Conservation (phyloP, 2,888 invertebrate genomes). For the Idaea aversata region DNA sequence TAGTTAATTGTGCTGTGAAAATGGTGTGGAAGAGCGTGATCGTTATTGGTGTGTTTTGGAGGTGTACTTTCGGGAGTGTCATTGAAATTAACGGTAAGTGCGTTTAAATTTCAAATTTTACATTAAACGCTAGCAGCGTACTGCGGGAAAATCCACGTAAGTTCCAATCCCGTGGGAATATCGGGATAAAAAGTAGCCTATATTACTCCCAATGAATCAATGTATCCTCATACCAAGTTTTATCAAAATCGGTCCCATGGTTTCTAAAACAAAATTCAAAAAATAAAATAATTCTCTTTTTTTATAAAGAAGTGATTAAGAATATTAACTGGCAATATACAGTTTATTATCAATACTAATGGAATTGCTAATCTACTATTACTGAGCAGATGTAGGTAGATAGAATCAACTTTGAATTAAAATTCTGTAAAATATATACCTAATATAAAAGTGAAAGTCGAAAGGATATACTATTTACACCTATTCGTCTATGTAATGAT, state of each 20-base stretch:
- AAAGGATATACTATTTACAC: not conserved
- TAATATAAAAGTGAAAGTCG: not conserved
- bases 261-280: not conserved
- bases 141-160: not conserved
- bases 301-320: not conserved
- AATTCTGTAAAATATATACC: too few species aligned
- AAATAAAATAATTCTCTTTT: not conserved
- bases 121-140: too few species aligned
- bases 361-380: too few species aligned
- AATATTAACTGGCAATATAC: too few species aligned
- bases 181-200: too few species aligned
- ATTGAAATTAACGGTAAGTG: conserved; percentile 42
- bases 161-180: not conserved
- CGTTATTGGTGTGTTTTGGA: conserved; percentile 27
- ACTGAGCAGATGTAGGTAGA: too few species aligned
- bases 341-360: too few species aligned
- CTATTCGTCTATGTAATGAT: too few species aligned
- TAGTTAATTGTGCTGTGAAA: not conserved
- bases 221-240: too few species aligned
- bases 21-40: conserved; percentile 28
- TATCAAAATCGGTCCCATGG: not conserved
- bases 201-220: too few species aligned
- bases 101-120: not conserved
- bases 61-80: conserved; percentile 29
- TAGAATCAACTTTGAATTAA: too few species aligned